phyloP scores from a whole-genome alignment of 2,113 vertebrate genomes.

The Passer domesticus region DNA sequence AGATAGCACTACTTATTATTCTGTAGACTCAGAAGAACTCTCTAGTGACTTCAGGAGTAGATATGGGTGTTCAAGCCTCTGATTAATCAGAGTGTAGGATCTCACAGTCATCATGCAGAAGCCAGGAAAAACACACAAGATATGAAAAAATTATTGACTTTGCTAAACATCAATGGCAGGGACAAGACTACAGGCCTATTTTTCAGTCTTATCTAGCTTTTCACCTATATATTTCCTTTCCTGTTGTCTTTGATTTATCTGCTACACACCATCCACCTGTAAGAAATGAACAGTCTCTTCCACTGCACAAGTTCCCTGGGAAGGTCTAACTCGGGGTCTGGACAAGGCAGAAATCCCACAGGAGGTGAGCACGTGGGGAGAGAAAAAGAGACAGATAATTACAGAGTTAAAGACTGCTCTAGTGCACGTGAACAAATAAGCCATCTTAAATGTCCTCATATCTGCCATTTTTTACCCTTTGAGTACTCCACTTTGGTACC shows the following conservation, averaged over 20 bases:
- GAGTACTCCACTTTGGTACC: not conserved
- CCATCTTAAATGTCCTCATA: not conserved
- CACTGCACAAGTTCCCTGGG: not conserved
- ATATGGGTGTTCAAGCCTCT: conserved; percentile 14
- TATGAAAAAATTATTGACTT: conserved; percentile 37
- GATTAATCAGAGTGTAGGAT: conserved; percentile 41
- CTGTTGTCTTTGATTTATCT: not conserved
- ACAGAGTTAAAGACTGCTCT: not conserved
- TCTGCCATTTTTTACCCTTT: not conserved
- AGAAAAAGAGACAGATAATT: not conserved
- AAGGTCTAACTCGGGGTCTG: not conserved
- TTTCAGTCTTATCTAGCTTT: conserved; percentile 34
- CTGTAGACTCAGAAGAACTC: conserved; percentile 3
- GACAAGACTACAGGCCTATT: not conserved
- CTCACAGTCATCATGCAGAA: not conserved
- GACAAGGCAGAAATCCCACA: not conserved
- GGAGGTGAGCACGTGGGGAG: not conserved
- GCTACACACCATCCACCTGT: not conserved
- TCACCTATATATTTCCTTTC: not conserved
- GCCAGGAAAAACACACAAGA: not conserved
- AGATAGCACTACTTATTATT: conserved; percentile 10
- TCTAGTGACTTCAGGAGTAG: conserved; percentile 13
- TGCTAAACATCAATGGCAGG: not conserved
- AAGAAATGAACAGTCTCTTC: not conserved
- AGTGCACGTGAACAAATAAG: not conserved